Conservation (phyloP, 2,113 vertebrate species). For the Daboia siamensis region DNA sequence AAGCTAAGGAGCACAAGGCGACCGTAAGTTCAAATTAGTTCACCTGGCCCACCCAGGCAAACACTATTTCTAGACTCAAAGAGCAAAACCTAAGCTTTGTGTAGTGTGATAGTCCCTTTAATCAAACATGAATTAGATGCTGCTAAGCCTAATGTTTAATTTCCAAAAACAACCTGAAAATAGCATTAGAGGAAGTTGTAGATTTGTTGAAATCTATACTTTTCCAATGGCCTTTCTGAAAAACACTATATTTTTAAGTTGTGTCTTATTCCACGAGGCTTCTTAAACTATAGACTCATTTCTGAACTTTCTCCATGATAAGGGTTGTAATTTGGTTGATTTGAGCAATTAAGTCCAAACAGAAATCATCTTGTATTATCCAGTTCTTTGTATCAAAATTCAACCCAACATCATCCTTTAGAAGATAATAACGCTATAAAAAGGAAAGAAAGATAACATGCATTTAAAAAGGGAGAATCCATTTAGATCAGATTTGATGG, state of each 20-base stretch:
- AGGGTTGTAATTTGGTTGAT: slow-evolving; percentile 64
- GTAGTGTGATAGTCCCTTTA: slow-evolving; percentile 65
- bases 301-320: slow-evolving; percentile 57
- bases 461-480: neutral
- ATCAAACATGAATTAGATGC: slow-evolving; percentile 61
- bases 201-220: slow-evolving; percentile 71
- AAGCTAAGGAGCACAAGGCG: slow-evolving; percentile 47
- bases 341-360: slow-evolving; percentile 35
- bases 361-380: slow-evolving; percentile 40
- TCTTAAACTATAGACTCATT: slow-evolving; percentile 45
- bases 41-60: slow-evolving; percentile 75
- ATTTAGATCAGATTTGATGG: neutral
- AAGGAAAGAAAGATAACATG: neutral
- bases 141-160: slow-evolving; percentile 72
- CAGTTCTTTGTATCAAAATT: neutral
- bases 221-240: slow-evolving; percentile 65
- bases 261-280: slow-evolving; percentile 55
- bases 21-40: slow-evolving; percentile 59
- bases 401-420: neutral
- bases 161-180: slow-evolving; percentile 69
- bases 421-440: neutral
- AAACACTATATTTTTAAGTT: slow-evolving; percentile 65
- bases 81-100: slow-evolving; percentile 59
- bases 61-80: slow-evolving; percentile 67
- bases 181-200: slow-evolving; percentile 72